These are phyloP conservation scores for Salmo trutta DNA, from an alignment of 2,797 vertebrate genomes.

Conservation along the genomic window DNA sequence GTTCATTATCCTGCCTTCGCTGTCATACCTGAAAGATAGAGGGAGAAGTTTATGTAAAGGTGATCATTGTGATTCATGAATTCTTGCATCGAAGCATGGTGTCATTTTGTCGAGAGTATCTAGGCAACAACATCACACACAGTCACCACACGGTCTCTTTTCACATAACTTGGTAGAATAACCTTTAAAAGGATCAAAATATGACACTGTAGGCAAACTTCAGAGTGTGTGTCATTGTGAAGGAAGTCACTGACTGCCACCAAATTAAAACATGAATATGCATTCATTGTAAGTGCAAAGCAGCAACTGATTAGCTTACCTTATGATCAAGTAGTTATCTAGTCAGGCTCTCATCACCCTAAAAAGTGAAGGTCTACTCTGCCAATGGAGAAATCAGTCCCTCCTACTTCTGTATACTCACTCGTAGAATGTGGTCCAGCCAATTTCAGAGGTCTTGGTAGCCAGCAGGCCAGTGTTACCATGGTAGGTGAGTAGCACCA, in stretches of 20 bases:
- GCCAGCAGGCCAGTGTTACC: conserved; percentile 94
- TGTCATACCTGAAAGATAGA: conserved; percentile 86
- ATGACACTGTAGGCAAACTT: not conserved
- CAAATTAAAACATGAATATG: no score
- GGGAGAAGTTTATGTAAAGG: conserved; percentile 1
- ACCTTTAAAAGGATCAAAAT: not conserved
- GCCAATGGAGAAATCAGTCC: not conserved
- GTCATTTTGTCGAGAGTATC: not conserved
- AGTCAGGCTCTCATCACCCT: no score
- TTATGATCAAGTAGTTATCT: no score
- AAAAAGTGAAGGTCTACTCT: no score
- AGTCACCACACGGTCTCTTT: not conserved
- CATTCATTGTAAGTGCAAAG: no score
- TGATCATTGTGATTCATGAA: not conserved
- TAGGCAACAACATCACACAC: not conserved
- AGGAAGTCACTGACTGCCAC: no score
- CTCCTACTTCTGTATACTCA: conserved; percentile 74
- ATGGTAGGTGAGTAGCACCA: conserved; percentile 95
- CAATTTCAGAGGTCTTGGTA: conserved; percentile 94
- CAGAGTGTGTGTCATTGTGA: no score
- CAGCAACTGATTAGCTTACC: no score
- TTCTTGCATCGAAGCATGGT: not conserved
- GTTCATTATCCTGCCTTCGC: conserved; percentile 94
- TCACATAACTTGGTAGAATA: not conserved
- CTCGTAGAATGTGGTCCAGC: conserved; percentile 99